Base-by-base conservation (phyloP, 2,113 vertebrate genomes). In the Balaeniceps rex region DNA sequence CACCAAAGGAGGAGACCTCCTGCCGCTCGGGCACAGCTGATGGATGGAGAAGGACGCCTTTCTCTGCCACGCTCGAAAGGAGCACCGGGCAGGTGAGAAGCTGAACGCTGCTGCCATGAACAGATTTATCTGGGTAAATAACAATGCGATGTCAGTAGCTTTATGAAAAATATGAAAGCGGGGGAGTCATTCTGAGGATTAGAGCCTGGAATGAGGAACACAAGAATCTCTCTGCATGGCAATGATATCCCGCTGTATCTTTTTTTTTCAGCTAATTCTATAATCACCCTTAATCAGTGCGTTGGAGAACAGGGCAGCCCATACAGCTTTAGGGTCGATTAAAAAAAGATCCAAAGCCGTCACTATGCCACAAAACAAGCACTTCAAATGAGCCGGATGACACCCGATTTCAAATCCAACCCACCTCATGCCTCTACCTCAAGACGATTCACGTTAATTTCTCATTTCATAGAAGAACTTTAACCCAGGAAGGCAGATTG, bases 391-490 rank as follows among this genome's bases (percentile, higher is more conserved):
- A 49, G 54, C 38, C 54, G 82, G 21, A 44, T 28, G 66, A 66
- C 12, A 60, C 46, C n/a, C 2, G 3, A 47, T 68, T 87, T 84
- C 65, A 93, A 47, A 34, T 25, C 51, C 63, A 70, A 49, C 70
- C 55, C 68, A 64, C 60, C 87, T 63, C 68, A 16, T 34, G 69
- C 87, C 75, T 93, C 92, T 81, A 61, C 88, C 81, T 96, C 88
- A 36, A 82, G 84, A 82, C 71, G 55, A 38, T 96, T 79, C 68
- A 40, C 31, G 31, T 75, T 87, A 46, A 78, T 71, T 93, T 85
- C 85, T 95, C 92, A 94, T 95, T 95, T 94, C 80, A 72, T 15
- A 57, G 83, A 65, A 93, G 76, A 84, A 68, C 83, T 84, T 74
- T 55, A 64, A 95, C 91, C 77, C 22, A 14, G 44, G 25, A 92